These are phyloP conservation scores for Suillia variegata DNA, from an alignment of 2,888 invertebrate species.

Conservation along the genomic window DNA sequence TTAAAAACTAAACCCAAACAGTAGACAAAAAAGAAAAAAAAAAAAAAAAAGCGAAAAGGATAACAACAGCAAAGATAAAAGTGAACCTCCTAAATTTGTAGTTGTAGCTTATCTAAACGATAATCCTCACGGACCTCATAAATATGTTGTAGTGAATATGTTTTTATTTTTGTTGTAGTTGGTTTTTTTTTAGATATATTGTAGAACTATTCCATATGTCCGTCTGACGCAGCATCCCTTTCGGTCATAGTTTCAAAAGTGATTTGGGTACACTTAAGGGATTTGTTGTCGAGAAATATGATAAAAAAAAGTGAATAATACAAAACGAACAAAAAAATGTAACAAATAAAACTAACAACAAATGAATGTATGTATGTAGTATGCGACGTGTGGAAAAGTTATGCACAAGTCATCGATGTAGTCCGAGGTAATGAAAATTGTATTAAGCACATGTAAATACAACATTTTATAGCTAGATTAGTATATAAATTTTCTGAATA, in stretches of 20 bases:
- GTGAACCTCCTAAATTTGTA: slow-evolving; percentile 22
- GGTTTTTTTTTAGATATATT: neutral
- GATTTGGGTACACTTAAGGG: slow-evolving; percentile 51
- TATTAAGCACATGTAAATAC: too few species aligned
- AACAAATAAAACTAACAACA: neutral
- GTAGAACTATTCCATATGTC: too few species aligned
- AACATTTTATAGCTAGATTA: too few species aligned
- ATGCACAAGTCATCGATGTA: too few species aligned
- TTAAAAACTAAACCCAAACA: too few species aligned
- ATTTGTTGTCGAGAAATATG: slow-evolving; percentile 33
- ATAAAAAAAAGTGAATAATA: neutral
- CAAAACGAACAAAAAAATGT: neutral
- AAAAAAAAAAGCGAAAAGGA: neutral
- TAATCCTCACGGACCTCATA: slow-evolving; percentile 50
- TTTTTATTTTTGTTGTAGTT: slow-evolving; percentile 4
- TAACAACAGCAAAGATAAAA: slow-evolving; percentile 4
- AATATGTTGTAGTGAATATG: slow-evolving; percentile 35
- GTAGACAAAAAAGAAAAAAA: slow-evolving; percentile 8
- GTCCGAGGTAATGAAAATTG: too few species aligned
- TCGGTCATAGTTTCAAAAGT: slow-evolving; percentile 47
- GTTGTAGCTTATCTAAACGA: slow-evolving; percentile 42
- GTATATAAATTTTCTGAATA: too few species aligned
- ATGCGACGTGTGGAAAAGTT: too few species aligned
- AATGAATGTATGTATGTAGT: too few species aligned
- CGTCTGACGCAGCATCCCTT: slow-evolving; percentile 3